These are phyloP conservation scores for Steinernema hermaphroditum DNA, from an alignment of 2,888 invertebrate species.

Conservation along the genomic window DNA sequence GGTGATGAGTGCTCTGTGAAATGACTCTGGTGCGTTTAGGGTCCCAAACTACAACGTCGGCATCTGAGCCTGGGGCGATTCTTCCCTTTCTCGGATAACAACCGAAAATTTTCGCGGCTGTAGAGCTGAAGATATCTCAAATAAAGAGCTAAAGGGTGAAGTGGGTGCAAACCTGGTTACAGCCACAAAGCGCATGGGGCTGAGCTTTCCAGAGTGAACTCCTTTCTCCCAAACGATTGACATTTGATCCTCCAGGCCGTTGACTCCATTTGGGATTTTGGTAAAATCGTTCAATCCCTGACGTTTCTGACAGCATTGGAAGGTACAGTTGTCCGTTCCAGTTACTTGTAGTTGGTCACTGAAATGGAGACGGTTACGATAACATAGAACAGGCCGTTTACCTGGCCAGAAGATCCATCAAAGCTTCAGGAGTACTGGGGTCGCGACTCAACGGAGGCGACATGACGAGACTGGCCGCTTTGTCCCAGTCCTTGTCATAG, in stretches of 20 bases:
- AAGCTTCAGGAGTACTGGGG: conserved; percentile 79
- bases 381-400: conserved; percentile 68
- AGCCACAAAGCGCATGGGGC: conserved; percentile 90
- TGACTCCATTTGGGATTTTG: conserved; percentile 76
- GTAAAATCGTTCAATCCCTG: conserved; percentile 82
- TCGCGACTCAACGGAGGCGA: conserved; percentile 90
- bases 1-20: conserved; percentile 86
- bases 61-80: conserved; percentile 89
- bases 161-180: conserved; percentile 76
- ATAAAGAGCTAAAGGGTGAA: too few relatives aligned
- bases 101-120: conserved; percentile 91
- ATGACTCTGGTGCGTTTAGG: conserved; percentile 81
- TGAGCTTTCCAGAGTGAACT: conserved; percentile 80
- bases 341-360: conserved; percentile 89
- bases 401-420: conserved; percentile 83
- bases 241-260: conserved; percentile 95
- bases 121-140: conserved; percentile 71
- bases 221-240: conserved; percentile 93
- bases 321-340: conserved; percentile 95
- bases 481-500: conserved; percentile 81
- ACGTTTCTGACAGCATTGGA: conserved; percentile 85
- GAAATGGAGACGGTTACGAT: conserved; percentile 41
- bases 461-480: conserved; percentile 89
- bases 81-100: conserved; percentile 92
- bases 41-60: conserved; percentile 96